Percentiles rank a stretch among this genome's conserved stretches.
phyloP scores from a whole-genome alignment of 2,113 vertebrate species.

The Grus americana region DNA sequence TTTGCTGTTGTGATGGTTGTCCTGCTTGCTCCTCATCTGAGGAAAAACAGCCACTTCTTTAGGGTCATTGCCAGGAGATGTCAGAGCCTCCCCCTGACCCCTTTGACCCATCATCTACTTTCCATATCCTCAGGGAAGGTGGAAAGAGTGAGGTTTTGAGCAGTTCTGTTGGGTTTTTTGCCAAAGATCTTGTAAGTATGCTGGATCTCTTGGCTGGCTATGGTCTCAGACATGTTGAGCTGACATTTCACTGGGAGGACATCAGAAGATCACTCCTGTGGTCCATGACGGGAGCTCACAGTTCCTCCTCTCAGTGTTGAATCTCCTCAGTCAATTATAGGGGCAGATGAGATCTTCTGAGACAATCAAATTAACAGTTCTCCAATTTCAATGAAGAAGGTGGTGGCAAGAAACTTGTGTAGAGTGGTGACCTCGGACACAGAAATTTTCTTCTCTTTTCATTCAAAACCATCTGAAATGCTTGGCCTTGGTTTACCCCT shows the following conservation, averaged over 20 bases:
- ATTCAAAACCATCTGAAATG: background rate
- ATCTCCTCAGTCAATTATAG: background rate
- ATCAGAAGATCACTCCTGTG: background rate
- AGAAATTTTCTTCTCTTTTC: background rate
- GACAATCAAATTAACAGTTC: background rate
- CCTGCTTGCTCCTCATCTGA: constrained; percentile 9
- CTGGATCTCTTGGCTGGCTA: background rate
- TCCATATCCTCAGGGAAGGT: background rate
- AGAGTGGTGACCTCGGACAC: background rate
- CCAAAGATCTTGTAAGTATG: background rate
- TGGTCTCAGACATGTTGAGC: background rate
- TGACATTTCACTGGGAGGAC: background rate
- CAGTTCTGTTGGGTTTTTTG: background rate
- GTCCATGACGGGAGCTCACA: background rate
- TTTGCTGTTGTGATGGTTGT: background rate
- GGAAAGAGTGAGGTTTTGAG: background rate
- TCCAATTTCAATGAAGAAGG: background rate
- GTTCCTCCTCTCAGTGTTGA: background rate
- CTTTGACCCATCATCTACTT: background rate
- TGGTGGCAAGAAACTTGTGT: background rate
- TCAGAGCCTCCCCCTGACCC: background rate
- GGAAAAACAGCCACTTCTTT: background rate
- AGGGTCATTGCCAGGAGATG: background rate
- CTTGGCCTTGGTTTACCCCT: background rate
- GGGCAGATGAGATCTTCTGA: background rate